Conservation (phyloP, 1,140 invertebrate genomes). For the Bilobella aurantiaca region DNA sequence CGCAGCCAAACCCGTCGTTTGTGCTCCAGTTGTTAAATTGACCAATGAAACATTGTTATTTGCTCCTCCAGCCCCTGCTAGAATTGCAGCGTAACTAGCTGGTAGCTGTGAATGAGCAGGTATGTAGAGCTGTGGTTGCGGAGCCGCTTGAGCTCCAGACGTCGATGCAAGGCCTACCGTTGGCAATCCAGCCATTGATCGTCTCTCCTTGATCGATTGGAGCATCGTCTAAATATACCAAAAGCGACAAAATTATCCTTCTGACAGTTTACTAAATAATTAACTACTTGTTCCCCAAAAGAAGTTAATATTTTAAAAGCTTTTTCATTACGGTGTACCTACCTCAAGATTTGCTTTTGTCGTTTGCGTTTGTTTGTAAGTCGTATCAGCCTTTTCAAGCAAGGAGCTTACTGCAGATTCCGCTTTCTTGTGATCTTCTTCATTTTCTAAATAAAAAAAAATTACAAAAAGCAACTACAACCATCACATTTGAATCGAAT, state of each 20-base stretch:
- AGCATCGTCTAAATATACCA: slow-evolving; percentile 27
- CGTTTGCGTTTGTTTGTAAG: slow-evolving; percentile 77
- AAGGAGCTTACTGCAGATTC: slow-evolving; percentile 78
- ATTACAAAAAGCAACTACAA: neutral
- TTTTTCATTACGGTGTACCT: no score
- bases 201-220: slow-evolving; percentile 32
- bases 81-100: slow-evolving; percentile 26
- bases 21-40: neutral
- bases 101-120: slow-evolving; percentile 7
- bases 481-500: no score
- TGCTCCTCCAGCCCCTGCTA: slow-evolving; percentile 26
- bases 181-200: slow-evolving; percentile 28
- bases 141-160: slow-evolving; percentile 35
- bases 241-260: no score
- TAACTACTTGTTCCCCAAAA: no score
- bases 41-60: slow-evolving; percentile 24
- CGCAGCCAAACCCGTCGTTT: neutral
- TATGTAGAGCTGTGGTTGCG: slow-evolving; percentile 60
- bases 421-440: slow-evolving; percentile 92
- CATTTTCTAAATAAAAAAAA: slow-evolving; percentile 59
- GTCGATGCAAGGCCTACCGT: slow-evolving; percentile 12
- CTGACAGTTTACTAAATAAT: no score
- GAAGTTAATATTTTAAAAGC: no score
- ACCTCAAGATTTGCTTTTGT: slow-evolving; percentile 82
- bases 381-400: slow-evolving; percentile 85